These are phyloP conservation scores for Thysanoteuthis rhombus DNA, from an alignment of 2,888 invertebrate genomes.

Conservation along the genomic window DNA sequence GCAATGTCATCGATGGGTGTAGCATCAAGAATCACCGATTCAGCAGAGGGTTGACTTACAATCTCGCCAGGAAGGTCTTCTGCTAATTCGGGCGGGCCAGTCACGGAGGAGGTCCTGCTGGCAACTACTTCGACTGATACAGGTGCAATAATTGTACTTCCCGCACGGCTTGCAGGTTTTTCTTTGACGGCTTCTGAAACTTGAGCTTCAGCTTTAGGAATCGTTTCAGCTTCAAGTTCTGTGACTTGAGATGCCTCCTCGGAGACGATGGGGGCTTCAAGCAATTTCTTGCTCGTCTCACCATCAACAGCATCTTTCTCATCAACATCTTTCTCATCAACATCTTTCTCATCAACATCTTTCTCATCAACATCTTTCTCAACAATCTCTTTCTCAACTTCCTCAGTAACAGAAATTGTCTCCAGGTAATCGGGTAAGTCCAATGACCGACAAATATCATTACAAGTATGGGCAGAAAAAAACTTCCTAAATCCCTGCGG, in stretches of 20 bases:
- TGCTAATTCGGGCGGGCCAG: neutral
- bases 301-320: too few species aligned
- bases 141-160: neutral
- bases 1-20: neutral
- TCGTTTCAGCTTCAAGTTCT: neutral
- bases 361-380: neutral
- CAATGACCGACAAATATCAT: slow-evolving; percentile 41
- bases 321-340: neutral
- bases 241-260: too few species aligned
- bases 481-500: slow-evolving; percentile 50
- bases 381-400: too few species aligned
- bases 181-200: neutral
- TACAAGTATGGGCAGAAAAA: slow-evolving; percentile 51
- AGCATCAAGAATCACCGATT: neutral
- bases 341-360: neutral
- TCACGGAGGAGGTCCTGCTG: neutral
- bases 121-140: neutral
- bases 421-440: neutral
- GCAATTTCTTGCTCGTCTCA: neutral
- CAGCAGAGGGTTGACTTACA: neutral
- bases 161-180: neutral
- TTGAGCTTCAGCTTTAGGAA: too few species aligned
- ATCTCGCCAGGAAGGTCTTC: neutral
- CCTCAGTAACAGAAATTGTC: neutral
- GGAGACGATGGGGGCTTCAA: neutral